Evolutionary conservation across 2,888 invertebrate genomes (phyloP).

Genomic region (Cataglyphis rosenhaueri): DNA sequence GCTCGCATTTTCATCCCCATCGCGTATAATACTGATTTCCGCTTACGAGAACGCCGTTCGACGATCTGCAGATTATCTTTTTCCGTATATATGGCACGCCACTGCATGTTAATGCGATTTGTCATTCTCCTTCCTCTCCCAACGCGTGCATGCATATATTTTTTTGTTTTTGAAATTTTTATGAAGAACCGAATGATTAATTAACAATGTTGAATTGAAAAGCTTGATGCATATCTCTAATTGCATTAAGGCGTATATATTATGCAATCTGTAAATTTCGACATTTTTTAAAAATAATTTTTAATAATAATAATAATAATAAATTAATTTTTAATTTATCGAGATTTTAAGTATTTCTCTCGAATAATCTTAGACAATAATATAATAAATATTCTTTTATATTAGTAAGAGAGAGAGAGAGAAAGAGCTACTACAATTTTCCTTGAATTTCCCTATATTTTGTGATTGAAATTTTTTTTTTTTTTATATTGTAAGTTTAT

Average conservation of each 20-base stretch:
- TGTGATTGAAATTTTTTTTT: too few relatives aligned
- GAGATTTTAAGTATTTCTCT: not conserved
- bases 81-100: constrained; percentile 28
- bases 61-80: constrained; percentile 44
- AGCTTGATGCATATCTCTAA: not conserved
- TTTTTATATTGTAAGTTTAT: too few relatives aligned
- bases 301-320: not conserved
- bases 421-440: not conserved
- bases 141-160: not conserved
- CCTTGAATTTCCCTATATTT: not conserved
- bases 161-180: not conserved
- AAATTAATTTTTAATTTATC: not conserved
- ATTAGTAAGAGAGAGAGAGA: not conserved
- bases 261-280: not conserved
- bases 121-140: not conserved
- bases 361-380: not conserved
- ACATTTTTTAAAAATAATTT: not conserved
- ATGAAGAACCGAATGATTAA: not conserved
- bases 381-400: not conserved
- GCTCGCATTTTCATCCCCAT: constrained; percentile 39
- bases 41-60: constrained; percentile 34
- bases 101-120: constrained; percentile 34
- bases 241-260: not conserved
- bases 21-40: constrained; percentile 44
- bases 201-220: not conserved